Conservation (phyloP, 2,113 vertebrate species). For the Synchiropus splendidus region DNA sequence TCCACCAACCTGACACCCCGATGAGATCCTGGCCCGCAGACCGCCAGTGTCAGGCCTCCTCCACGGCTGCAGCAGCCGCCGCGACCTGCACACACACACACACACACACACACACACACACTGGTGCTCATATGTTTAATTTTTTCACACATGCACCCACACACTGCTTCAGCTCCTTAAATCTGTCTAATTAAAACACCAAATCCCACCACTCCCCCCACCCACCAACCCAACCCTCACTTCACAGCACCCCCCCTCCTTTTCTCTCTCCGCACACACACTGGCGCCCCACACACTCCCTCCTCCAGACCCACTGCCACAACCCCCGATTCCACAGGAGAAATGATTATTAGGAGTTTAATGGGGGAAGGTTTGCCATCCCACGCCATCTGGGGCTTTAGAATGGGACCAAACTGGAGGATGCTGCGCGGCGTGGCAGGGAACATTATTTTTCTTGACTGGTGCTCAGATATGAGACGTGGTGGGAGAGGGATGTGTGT, state of each 20-base stretch:
- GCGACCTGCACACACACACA: constrained; percentile 31
- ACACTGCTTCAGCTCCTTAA: constrained; percentile 86
- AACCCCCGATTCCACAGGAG: constrained; percentile 80
- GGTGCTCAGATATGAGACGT: constrained; percentile 27
- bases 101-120: constrained; percentile 6
- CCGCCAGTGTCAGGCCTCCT: constrained; percentile 71
- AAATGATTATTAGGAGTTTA: constrained; percentile 99
- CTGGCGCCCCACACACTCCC: constrained; percentile 38
- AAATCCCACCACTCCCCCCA: constrained; percentile 85
- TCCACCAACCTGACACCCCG: constrained; percentile 91
- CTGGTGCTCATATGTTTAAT: constrained; percentile 15
- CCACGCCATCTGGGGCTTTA: constrained; percentile 97
- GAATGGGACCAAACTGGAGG: constrained; percentile 85
- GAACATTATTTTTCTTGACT: constrained; percentile 61
- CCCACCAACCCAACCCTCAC: constrained; percentile 57
- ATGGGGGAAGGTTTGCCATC: constrained; percentile 93
- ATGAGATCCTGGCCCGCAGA: constrained; percentile 78
- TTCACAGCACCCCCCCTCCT: constrained; percentile 9
- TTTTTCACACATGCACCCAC: constrained; percentile 31
- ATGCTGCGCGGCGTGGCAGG: constrained; percentile 72
- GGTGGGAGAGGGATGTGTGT: too few relatives aligned
- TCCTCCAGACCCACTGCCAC: constrained; percentile 67
- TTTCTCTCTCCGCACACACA: constrained; percentile 5
- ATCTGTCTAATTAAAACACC: constrained; percentile 99
- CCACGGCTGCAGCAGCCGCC: constrained; percentile 40